Conservation (phyloP, 2,797 vertebrate species). For the Acanthurus lineatus region DNA sequence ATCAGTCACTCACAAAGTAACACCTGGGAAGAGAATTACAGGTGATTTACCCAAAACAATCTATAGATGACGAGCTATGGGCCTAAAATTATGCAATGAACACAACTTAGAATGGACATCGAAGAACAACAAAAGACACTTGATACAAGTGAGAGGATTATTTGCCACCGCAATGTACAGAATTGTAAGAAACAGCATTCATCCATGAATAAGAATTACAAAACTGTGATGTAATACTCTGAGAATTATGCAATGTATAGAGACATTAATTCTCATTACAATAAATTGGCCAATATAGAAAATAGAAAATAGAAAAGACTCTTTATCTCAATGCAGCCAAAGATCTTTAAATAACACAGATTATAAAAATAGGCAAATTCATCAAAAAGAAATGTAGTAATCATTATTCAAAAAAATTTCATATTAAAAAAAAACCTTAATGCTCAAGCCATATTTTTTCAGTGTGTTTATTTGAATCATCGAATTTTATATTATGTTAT, state of each 20-base stretch:
- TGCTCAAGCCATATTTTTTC: background rate
- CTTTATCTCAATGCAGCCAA: background rate
- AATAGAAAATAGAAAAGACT: background rate
- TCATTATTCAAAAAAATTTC: background rate
- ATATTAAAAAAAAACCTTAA: too few species aligned
- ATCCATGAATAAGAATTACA: background rate
- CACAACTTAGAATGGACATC: rapidly evolving
- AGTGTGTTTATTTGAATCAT: background rate
- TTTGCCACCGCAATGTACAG: background rate
- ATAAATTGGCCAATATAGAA: too few species aligned
- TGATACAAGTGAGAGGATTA: background rate
- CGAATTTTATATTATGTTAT: background rate
- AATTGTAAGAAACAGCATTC: background rate
- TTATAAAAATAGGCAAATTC: background rate
- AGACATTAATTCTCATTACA: background rate
- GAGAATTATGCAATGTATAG: background rate
- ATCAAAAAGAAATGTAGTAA: too few species aligned
- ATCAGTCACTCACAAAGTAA: too few species aligned
- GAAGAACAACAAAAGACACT: too few species aligned
- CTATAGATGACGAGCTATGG: background rate
- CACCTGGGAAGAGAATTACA: background rate
- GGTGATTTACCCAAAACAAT: background rate
- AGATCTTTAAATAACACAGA: background rate
- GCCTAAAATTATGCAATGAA: background rate
- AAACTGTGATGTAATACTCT: background rate